These are phyloP conservation scores for Aphis craccivora DNA, from an alignment of 1,140 invertebrate species.

Conservation along the genomic window DNA sequence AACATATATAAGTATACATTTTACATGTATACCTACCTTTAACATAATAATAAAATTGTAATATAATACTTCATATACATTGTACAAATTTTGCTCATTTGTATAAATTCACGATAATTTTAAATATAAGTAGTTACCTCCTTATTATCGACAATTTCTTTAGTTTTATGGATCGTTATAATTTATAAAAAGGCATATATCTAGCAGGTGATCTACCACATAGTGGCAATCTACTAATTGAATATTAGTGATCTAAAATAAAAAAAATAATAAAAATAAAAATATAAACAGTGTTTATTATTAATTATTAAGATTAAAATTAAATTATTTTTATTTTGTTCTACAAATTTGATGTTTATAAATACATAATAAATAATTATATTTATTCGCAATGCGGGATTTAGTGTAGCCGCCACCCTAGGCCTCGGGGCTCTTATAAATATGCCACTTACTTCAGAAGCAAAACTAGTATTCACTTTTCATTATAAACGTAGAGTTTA, in stretches of 20 bases:
- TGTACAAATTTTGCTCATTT: background rate
- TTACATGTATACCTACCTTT: background rate
- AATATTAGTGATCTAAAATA: background rate
- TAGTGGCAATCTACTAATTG: no score
- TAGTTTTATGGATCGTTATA: background rate
- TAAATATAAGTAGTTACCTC: background rate
- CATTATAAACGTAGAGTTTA: no score
- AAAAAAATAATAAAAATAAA: no score
- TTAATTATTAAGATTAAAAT: background rate
- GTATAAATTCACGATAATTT: background rate
- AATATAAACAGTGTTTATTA: background rate
- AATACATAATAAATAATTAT: no score
- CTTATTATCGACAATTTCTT: background rate
- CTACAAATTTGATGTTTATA: background rate
- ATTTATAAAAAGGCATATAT: background rate
- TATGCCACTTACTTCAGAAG: no score
- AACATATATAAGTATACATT: background rate
- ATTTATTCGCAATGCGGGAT: no score
- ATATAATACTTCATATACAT: no score
- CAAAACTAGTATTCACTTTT: no score
- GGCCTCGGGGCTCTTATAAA: no score
- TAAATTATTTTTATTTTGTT: background rate
- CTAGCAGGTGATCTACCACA: no score
- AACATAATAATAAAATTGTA: background rate
- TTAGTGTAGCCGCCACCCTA: no score